These are phyloP conservation scores for Cladopsammia gracilis DNA, from an alignment of 64 coral and sea anemone genomes.

Conservation along the genomic window DNA sequence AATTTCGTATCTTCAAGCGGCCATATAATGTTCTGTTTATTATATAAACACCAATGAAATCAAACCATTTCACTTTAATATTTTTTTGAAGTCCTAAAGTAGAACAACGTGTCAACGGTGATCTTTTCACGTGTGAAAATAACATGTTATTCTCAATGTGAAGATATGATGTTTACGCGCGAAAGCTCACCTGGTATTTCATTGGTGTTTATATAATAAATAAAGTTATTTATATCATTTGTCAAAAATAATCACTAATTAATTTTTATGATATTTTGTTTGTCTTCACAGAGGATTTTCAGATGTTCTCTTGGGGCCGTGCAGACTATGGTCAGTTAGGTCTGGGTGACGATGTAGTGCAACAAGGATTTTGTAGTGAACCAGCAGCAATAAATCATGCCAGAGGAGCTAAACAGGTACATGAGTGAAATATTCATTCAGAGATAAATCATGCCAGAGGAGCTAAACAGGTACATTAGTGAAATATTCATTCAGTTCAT, in stretches of 20 bases:
- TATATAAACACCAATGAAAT: no score
- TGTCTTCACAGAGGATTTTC: constrained; percentile 21
- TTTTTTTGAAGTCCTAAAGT: no score
- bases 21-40: no score
- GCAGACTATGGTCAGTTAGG: constrained; percentile 97
- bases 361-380: constrained; percentile 41
- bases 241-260: neutral
- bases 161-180: no score
- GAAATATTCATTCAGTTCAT: neutral
- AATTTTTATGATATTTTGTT: neutral
- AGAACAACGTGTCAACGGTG: no score
- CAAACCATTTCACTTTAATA: no score
- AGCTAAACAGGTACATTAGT: constrained; percentile 61
- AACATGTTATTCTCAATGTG: no score
- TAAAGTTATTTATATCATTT: no score
- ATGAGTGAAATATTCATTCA: neutral
- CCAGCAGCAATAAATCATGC: constrained; percentile 42
- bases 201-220: no score
- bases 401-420: constrained; percentile 64
- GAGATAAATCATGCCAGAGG: neutral
- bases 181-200: no score
- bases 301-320: constrained; percentile 81
- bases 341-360: constrained; percentile 67
- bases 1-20: no score
- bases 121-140: no score